phyloP scores from a whole-genome alignment of 2,888 invertebrate genomes.

The Microctonus aethiopoides region DNA sequence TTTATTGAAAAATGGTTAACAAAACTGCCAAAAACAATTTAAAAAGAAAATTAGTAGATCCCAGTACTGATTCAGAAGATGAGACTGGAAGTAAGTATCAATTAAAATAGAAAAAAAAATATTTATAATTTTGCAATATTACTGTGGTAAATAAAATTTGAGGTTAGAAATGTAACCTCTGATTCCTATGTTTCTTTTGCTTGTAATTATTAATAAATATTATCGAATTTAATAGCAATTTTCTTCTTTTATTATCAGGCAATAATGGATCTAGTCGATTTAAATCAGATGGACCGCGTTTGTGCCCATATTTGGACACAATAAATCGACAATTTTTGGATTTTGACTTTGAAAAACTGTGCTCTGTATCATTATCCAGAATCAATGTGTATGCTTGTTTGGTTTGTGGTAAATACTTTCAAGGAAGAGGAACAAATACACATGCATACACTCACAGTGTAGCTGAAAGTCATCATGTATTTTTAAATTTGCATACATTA shows the following conservation, averaged over 20 bases:
- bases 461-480: conserved; percentile 97
- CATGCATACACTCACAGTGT: conserved; percentile 99
- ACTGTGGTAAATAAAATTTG: conserved; percentile 11
- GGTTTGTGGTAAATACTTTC: conserved; percentile 98
- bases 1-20: not conserved
- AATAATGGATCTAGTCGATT: conserved; percentile 24
- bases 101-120: not conserved
- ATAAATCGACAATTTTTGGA: conserved; percentile 97
- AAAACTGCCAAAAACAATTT: conserved; percentile 20
- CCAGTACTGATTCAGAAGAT: conserved; percentile 48
- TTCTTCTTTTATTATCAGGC: conserved; percentile 26
- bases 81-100: conserved; percentile 50
- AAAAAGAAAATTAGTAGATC: conserved; percentile 51
- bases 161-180: conserved; percentile 31
- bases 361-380: conserved; percentile 96
- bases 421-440: conserved; percentile 96
- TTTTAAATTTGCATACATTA: conserved; percentile 93
- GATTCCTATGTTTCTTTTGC: not conserved
- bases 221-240: too few relatives aligned
- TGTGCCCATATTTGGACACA: conserved; percentile 97
- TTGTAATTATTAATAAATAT: not conserved
- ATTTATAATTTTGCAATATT: not conserved
- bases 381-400: conserved; percentile 99
- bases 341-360: conserved; percentile 99
- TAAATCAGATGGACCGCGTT: conserved; percentile 64